Conservation (phyloP, 37 sponge, comb jelly and placozoan genomes). For the Halichondria panicea region DNA sequence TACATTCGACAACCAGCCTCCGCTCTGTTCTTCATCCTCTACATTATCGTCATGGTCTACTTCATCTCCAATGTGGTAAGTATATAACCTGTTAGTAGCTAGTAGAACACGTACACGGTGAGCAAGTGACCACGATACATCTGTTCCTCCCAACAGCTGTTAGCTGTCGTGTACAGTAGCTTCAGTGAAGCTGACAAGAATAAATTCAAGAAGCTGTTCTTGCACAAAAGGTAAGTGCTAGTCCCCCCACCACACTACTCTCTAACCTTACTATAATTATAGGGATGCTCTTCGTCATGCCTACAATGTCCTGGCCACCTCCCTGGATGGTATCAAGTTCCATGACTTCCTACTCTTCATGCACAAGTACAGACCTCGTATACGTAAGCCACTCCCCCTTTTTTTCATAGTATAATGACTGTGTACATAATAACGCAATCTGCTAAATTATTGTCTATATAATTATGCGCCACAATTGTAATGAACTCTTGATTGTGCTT, state of each 20-base stretch:
- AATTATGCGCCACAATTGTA: no score
- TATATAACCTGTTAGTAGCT: neutral
- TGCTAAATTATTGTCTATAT: no score
- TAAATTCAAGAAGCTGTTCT: slow-evolving; percentile 55
- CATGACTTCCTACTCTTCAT: slow-evolving; percentile 45
- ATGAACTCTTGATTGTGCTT: no score
- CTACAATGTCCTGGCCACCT: slow-evolving; percentile 2
- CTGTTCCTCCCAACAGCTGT: slow-evolving; percentile 10
- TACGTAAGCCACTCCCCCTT: slow-evolving; percentile 22
- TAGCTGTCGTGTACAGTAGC: slow-evolving; percentile 63
- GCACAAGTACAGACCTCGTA: slow-evolving; percentile 42
- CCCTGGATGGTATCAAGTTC: slow-evolving; percentile 6
- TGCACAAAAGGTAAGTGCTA: slow-evolving; percentile 35
- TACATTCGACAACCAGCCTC: slow-evolving; percentile 23
- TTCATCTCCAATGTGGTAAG: slow-evolving; percentile 67
- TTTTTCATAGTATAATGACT: neutral
- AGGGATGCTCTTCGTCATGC: slow-evolving; percentile 52
- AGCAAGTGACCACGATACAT: neutral
- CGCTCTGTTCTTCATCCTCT: slow-evolving; percentile 74
- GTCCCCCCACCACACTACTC: neutral
- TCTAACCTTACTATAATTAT: neutral
- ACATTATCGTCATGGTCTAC: slow-evolving; percentile 58
- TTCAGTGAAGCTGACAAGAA: slow-evolving; percentile 40
- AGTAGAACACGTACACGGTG: neutral
- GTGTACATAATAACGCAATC: neutral